phyloP scores from a whole-genome alignment of 1,140 invertebrate species.

The Phthorimaea operculella region DNA sequence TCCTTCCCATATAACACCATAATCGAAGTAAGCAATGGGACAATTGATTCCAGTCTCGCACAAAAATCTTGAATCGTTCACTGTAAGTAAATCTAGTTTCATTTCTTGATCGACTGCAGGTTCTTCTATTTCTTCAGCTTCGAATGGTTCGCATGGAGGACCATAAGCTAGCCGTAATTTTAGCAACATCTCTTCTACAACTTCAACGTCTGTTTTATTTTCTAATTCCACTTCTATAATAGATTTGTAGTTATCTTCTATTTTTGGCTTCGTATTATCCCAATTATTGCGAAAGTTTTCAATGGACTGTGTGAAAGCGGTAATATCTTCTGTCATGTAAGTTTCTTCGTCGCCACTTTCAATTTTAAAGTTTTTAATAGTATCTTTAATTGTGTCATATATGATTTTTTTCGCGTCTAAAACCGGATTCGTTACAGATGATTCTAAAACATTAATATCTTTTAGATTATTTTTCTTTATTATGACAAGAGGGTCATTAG shows the following conservation, averaged over 20 bases:
- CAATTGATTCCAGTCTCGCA: conserved; percentile 70
- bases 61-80: conserved; percentile 50
- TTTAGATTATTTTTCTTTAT: conserved; percentile 22
- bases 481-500: conserved; percentile 40
- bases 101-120: conserved; percentile 30
- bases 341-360: no score
- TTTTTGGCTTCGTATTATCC: conserved; percentile 44
- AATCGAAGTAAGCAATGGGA: conserved; percentile 63
- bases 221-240: conserved; percentile 46
- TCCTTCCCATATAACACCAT: conserved; percentile 69
- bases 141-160: conserved; percentile 19
- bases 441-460: conserved; percentile 1
- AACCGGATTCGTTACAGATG: no score
- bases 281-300: conserved; percentile 55
- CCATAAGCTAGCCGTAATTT: conserved; percentile 44
- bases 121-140: conserved; percentile 35
- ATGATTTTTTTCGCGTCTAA: no score
- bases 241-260: conserved; percentile 42
- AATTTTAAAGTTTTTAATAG: neutral
- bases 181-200: conserved; percentile 47
- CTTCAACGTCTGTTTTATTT: conserved; percentile 43
- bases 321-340: conserved; percentile 8
- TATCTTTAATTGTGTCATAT: neutral
- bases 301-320: conserved; percentile 36
- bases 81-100: conserved; percentile 30